Percentiles rank a stretch among this genome's conserved stretches.
phyloP scores from a whole-genome alignment of 2,113 vertebrate species.

The Axis porcinus region DNA sequence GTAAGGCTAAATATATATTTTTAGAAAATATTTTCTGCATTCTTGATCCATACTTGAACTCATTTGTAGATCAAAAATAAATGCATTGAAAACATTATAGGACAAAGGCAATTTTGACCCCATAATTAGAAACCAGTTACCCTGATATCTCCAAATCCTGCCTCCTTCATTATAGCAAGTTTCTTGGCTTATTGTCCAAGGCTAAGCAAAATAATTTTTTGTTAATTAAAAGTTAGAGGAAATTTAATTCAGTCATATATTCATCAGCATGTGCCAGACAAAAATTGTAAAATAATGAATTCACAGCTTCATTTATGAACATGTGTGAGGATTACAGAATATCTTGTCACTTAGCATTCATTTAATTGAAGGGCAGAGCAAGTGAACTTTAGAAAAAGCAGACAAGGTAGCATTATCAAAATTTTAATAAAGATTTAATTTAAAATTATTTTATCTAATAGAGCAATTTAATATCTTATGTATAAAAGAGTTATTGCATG shows the following conservation, averaged over 20 bases:
- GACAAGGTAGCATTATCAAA: background rate
- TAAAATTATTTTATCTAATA: slow-evolving; percentile 16
- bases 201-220: background rate
- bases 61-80: background rate
- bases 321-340: background rate
- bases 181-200: background rate
- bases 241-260: background rate
- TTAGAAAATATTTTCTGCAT: background rate
- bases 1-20: background rate
- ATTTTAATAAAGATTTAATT: background rate
- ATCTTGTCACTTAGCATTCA: background rate
- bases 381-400: background rate
- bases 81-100: background rate
- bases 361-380: background rate
- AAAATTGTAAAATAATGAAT: background rate
- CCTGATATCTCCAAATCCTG: background rate
- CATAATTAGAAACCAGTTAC: background rate
- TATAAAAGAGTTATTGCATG: background rate
- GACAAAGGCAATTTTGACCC: background rate
- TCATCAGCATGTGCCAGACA: background rate
- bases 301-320: background rate
- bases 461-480: background rate
- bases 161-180: background rate
- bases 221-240: background rate
- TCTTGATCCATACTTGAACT: background rate